Base-by-base conservation (phyloP, 2,888 invertebrate species). In the Caenorhabditis afra region DNA sequence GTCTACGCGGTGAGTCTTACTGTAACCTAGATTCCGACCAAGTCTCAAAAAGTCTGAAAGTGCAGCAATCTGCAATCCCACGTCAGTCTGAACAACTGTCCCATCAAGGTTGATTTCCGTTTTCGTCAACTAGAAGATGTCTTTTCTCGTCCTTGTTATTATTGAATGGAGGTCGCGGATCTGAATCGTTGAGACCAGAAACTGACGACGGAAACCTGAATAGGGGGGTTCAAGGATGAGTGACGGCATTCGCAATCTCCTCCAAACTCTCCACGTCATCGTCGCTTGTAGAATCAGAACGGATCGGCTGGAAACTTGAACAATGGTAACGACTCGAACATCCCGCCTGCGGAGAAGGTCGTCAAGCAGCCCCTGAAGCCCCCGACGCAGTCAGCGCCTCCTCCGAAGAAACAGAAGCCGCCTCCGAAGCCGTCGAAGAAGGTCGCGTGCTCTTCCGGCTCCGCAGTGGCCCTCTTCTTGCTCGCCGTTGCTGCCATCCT, bases 1-100 rank as follows among this genome's bases (percentile, higher is more conserved):
- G 77, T 83, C 5, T 86, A 86, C 50, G 86, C 83, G 44, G 83
- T 83, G 37, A 58, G 81, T 50, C 10, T 18, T 52, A 29, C 29
- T 29, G 29, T 29, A 29, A 7, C 29, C n/a, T n/a, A n/a, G n/a
- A n/a, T n/a, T n/a, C n/a, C n/a, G n/a, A n/a, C n/a, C n/a, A n/a
- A n/a, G n/a, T n/a, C n/a, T n/a, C n/a, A n/a, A n/a, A n/a, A n/a
- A n/a, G n/a, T n/a, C 7, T 29, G 29, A 29, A 29, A 29, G 7
- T 29, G 29, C 7, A 29, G 29, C 4, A 29, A 29, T 29, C 7
- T 29, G 29, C 29, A 29, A 29, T 29, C 7, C 29, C 29, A 29
- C 29, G 29, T 29, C 7, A 29, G 7, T 3, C 29, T 29, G 29
- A 29, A 29, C 3, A 5, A 5, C 29, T 47, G n/a, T 47, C 45